A percentile compares a stretch with the other conserved stretches of the same genome.
These are phyloP conservation scores for Subanguina moxae DNA, from an alignment of 1,140 invertebrate species.

Conservation along the genomic window DNA sequence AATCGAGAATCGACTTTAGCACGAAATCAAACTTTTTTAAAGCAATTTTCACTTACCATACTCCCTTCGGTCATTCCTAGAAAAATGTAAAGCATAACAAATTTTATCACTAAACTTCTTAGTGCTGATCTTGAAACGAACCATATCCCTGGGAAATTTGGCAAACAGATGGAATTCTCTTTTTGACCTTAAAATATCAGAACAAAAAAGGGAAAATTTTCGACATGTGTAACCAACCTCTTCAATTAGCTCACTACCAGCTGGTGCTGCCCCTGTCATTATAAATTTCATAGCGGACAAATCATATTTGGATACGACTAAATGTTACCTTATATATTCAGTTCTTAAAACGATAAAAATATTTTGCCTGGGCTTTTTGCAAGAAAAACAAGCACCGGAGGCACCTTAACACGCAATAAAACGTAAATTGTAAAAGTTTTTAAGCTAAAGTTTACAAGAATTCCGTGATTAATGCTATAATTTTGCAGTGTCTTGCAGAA, in stretches of 20 bases:
- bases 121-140: slow-evolving; percentile 36
- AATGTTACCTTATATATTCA: no score
- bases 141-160: slow-evolving; percentile 38
- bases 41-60: slow-evolving; percentile 1
- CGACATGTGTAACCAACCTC: slow-evolving; percentile 16
- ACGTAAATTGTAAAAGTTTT: background rate
- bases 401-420: slow-evolving; percentile 16
- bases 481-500: slow-evolving; percentile 69
- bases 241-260: slow-evolving; percentile 23
- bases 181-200: slow-evolving; percentile 1
- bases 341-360: no score
- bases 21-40: no score
- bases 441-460: background rate
- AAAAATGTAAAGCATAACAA: background rate
- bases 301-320: slow-evolving; percentile 41
- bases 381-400: slow-evolving; percentile 40
- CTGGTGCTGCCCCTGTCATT: slow-evolving; percentile 37
- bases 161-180: slow-evolving; percentile 12
- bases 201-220: slow-evolving; percentile 9
- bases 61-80: background rate
- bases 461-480: slow-evolving; percentile 62
- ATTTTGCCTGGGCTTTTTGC: slow-evolving; percentile 27
- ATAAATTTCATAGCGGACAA: slow-evolving; percentile 22
- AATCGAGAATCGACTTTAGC: no score
- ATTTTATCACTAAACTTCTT: background rate